phyloP scores from a whole-genome alignment of 2,888 invertebrate species.

The Agrochola macilenta region DNA sequence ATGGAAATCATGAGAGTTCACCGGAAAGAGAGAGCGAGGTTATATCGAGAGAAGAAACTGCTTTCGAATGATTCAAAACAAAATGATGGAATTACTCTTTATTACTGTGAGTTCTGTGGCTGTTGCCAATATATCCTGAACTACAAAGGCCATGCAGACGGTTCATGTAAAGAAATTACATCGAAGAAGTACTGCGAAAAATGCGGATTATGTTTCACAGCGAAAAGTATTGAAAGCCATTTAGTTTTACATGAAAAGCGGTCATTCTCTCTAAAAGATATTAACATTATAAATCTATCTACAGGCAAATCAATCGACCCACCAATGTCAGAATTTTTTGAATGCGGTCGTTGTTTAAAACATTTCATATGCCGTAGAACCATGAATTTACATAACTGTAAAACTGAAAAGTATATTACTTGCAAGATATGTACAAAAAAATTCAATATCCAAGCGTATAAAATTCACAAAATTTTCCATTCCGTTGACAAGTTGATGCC shows the following conservation, averaged over 20 bases:
- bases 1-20: fast-evolving
- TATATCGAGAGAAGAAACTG: not conserved
- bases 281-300: conserved; percentile 62
- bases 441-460: conserved; percentile 67
- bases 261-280: conserved; percentile 63
- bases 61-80: not conserved
- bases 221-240: conserved; percentile 42
- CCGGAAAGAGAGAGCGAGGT: not conserved
- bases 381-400: conserved; percentile 61
- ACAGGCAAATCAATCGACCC: conserved; percentile 61
- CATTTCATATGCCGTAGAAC: conserved; percentile 58
- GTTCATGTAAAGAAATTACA: conserved; percentile 10
- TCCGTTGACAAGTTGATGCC: conserved; percentile 47
- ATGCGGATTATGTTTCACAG: conserved; percentile 71
- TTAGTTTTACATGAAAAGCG: conserved; percentile 44
- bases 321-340: conserved; percentile 62
- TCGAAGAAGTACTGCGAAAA: conserved; percentile 62
- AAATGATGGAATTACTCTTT: conserved; percentile 15
- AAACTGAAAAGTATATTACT: conserved; percentile 41
- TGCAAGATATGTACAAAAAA: conserved; percentile 70
- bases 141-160: conserved; percentile 39
- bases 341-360: conserved; percentile 71
- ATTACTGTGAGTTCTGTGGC: conserved; percentile 58
- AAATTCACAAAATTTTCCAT: conserved; percentile 68
- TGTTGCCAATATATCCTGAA: conserved; percentile 30